phyloP scores from a whole-genome alignment of 2,797 vertebrate species.

The Acanthopagrus latus region DNA sequence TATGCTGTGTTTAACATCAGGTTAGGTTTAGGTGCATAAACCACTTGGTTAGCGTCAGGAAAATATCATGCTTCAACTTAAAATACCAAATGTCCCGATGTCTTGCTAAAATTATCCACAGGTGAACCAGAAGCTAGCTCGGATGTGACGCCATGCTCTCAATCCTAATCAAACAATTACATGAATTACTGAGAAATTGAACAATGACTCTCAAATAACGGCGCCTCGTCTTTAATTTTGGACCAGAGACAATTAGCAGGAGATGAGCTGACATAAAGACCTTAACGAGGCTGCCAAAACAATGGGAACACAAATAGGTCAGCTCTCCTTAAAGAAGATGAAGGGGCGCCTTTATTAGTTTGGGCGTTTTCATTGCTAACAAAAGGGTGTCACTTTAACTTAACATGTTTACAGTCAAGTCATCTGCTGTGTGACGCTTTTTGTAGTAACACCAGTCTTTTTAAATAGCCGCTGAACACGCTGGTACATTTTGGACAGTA shows the following conservation, averaged over 20 bases:
- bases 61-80: too few relatives aligned
- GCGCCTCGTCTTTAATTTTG: constrained; percentile 8
- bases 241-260: constrained; percentile 21
- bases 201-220: constrained; percentile 14
- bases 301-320: constrained; percentile 75
- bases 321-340: constrained; percentile 63
- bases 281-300: constrained; percentile 68
- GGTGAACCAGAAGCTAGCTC: not conserved
- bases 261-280: constrained; percentile 63
- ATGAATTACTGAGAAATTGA: constrained; percentile 8
- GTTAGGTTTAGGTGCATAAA: too few relatives aligned
- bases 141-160: not conserved
- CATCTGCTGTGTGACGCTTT: not conserved
- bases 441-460: constrained; percentile 7
- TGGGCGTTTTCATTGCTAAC: constrained; percentile 31
- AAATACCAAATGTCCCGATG: too few relatives aligned
- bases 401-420: constrained; percentile 19
- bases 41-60: too few relatives aligned
- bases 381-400: constrained; percentile 48
- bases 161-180: constrained; percentile 8
- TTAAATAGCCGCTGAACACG: constrained; percentile 18
- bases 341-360: constrained; percentile 60
- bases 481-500: not conserved
- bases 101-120: too few relatives aligned
- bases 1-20: too few relatives aligned